A percentile compares a stretch with the other conserved stretches of the same genome.
These are phyloP conservation scores for Ennomos fuscantarius DNA, from an alignment of 2,888 invertebrate genomes.

Conservation along the genomic window DNA sequence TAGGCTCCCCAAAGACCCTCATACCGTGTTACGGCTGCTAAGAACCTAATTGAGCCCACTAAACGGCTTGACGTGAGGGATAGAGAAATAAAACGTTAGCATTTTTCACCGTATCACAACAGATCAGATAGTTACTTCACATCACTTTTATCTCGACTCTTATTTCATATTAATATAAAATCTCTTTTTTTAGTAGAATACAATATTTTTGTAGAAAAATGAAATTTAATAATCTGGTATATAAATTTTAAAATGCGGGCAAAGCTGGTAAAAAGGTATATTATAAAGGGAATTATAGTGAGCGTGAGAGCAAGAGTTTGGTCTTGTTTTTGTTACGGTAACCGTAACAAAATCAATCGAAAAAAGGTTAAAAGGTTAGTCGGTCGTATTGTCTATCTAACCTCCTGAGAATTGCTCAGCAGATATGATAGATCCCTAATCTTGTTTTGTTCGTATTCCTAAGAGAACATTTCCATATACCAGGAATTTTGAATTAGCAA, in stretches of 20 bases:
- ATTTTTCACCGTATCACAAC: background rate
- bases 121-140: too few species aligned
- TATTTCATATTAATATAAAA: too few species aligned
- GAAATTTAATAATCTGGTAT: too few species aligned
- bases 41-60: conserved; percentile 24
- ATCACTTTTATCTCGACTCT: too few species aligned
- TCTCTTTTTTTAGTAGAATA: too few species aligned
- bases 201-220: too few species aligned
- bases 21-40: conserved; percentile 17
- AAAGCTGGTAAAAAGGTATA: too few species aligned
- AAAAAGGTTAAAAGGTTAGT: conserved; percentile 48
- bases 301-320: too few species aligned
- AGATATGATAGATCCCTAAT: conserved; percentile 25
- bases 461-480: conserved; percentile 20
- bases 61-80: conserved; percentile 21
- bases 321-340: too few species aligned
- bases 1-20: conserved; percentile 10
- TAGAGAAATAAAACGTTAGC: conserved; percentile 10
- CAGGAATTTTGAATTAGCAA: conserved; percentile 28
- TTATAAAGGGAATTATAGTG: too few species aligned
- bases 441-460: conserved; percentile 41
- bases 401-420: background rate
- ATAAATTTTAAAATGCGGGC: too few species aligned
- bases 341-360: too few species aligned
- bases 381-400: background rate